Conservation (phyloP, 2,888 invertebrate genomes). For the Nasonia oneida region DNA sequence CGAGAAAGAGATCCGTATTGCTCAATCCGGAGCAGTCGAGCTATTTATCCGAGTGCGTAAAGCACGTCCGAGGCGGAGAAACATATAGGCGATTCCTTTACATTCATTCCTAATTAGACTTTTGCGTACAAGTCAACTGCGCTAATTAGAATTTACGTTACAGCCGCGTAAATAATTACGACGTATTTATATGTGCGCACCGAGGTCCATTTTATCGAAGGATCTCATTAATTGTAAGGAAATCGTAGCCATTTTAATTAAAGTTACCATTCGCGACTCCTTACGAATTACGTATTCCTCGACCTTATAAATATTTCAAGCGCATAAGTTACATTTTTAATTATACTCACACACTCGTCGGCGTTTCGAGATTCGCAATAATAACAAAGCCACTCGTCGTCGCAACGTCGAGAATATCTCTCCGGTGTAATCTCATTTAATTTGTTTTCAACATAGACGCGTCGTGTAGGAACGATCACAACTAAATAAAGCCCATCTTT, state of each 20-base stretch:
- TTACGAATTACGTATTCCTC: background rate
- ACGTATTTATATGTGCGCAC: background rate
- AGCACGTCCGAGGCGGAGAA: conserved; percentile 29
- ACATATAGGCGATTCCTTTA: conserved; percentile 52
- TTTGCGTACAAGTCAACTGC: conserved; percentile 50
- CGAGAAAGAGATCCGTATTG: conserved; percentile 9
- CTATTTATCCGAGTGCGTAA: conserved; percentile 41
- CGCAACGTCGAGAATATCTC: conserved; percentile 20
- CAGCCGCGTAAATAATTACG: conserved; percentile 58
- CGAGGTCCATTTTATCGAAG: conserved; percentile 51
- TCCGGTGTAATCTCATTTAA: too few relatives aligned
- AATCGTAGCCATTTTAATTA: conserved; percentile 49
- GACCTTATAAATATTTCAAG: conserved; percentile 56
- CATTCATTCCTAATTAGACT: conserved; percentile 62
- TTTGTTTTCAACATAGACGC: too few relatives aligned
- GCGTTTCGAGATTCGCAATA: conserved; percentile 9
- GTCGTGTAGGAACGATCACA: too few relatives aligned
- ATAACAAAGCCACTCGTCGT: conserved; percentile 18
- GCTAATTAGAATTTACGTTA: conserved; percentile 63
- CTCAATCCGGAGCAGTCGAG: conserved; percentile 24
- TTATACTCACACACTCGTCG: conserved; percentile 34
- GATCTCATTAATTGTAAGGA: conserved; percentile 55
- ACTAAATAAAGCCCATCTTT: background rate
- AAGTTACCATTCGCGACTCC: conserved; percentile 34
- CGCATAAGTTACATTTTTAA: conserved; percentile 51